Evolutionary conservation across 2,797 vertebrate genomes (phyloP), one percentile per base, ranked within the genome.

Genomic region (Mormyrops boulengeri): DNA sequence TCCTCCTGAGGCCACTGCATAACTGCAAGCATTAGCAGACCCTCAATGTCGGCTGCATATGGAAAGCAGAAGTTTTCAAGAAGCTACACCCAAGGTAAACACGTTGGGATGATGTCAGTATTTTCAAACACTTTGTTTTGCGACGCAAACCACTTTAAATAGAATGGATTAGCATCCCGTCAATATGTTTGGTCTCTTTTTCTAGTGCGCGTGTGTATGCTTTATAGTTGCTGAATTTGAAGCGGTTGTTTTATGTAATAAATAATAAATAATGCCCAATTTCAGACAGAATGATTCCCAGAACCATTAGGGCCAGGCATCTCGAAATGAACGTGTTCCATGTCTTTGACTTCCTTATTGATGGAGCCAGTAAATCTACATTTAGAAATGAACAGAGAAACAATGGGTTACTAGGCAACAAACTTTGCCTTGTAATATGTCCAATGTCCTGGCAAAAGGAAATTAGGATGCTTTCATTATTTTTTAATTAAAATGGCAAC

Each of bases 401-500:
- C 92, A 94, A 95, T 91, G 92, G 92, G 94, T 94, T 93, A 92
- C 93, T 92, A 93, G 93, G 92, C 94, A 94, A 93, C 93, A 91
- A 92, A 94, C 92, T 91, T 85, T 50, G 85, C 91, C 44, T 0
- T 22, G 92, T 93, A 92, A 93, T 92, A 93, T 92, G 92, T 93
- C 93, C 92, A 92, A 93, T 93, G 92, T 93, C 95, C 93, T 94
- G 91, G 88, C 91, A 91, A 88, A 91, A 90, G 91, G 92, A 95
- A 94, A 95, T 94, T 49, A 94, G 93, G 50, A 94, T 92, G 94
- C 95, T 94, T 94, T 92, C 90, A 93, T 96, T 95, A 94, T 89
- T 94, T 93, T 89, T 92, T 95, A 95, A 95, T 95, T 95, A 93
- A 94, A 92, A 89, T 90, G 92, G 91, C 91, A 88, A 90, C 93